A percentile compares a stretch with the other conserved stretches of the same genome.
These are phyloP conservation scores for Polyommatus icarus DNA, from an alignment of 2,888 invertebrate species.

Conservation along the genomic window DNA sequence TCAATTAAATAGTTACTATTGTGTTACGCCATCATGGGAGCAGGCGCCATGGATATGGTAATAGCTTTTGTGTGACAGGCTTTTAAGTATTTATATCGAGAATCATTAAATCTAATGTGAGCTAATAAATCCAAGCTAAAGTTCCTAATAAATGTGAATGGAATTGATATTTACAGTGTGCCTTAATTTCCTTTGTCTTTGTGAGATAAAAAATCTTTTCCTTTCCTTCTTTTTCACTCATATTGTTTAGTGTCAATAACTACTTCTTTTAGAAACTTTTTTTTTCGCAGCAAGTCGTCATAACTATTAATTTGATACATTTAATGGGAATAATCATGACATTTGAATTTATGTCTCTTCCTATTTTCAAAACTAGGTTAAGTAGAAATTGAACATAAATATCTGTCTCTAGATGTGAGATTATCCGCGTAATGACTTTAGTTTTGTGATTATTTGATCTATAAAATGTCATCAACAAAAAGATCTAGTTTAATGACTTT, in stretches of 20 bases:
- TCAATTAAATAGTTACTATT: conserved; percentile 71
- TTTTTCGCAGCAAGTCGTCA: background rate
- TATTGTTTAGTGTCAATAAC: too few relatives aligned
- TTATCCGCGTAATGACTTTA: background rate
- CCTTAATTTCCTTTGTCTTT: background rate
- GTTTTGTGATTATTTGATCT: background rate
- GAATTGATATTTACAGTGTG: too few relatives aligned
- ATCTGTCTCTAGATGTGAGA: background rate
- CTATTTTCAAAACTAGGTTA: background rate
- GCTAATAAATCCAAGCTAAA: background rate
- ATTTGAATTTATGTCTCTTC: background rate
- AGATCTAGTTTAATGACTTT: background rate
- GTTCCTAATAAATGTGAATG: background rate
- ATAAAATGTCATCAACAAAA: background rate
- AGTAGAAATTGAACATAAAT: conserved; percentile 1
- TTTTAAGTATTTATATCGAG: background rate
- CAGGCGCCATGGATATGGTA: conserved; percentile 47
- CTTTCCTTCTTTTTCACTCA: background rate
- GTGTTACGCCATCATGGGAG: conserved; percentile 66
- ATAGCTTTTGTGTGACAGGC: background rate
- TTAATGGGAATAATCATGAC: background rate
- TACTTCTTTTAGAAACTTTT: too few relatives aligned
- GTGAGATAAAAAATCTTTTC: background rate
- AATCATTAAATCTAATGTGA: background rate
- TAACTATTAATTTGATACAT: too few relatives aligned